These are phyloP conservation scores for Steinernema scapterisci DNA, from an alignment of 2,888 invertebrate genomes.

Conservation along the genomic window DNA sequence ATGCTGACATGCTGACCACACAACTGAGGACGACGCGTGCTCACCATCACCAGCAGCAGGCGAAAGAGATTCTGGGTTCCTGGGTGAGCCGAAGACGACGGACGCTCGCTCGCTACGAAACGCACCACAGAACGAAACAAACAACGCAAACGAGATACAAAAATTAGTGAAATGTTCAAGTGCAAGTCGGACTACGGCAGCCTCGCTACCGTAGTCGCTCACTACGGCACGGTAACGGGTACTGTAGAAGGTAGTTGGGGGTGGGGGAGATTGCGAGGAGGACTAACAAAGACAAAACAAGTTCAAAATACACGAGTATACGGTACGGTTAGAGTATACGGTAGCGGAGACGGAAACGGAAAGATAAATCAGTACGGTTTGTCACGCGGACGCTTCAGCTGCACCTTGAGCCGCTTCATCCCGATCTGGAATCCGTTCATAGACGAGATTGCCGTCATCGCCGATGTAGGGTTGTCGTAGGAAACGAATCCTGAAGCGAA, in stretches of 20 bases:
- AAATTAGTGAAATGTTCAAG: constrained; percentile 1
- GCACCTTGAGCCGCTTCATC: constrained; percentile 99
- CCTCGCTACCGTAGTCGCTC: not conserved
- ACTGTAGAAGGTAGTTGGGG: not conserved
- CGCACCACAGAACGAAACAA: constrained; percentile 23
- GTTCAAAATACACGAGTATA: constrained; percentile 14
- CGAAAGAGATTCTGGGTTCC: not conserved
- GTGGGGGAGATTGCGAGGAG: not conserved
- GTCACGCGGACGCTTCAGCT: constrained; percentile 96
- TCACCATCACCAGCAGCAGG: constrained; percentile 24
- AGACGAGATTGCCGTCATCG: constrained; percentile 96
- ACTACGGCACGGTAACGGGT: not conserved
- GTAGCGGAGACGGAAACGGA: constrained; percentile 13
- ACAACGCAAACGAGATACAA: constrained; percentile 16
- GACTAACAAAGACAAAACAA: constrained; percentile 12
- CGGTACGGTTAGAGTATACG: constrained; percentile 25
- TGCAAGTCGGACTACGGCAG: constrained; percentile 8
- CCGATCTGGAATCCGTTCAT: constrained; percentile 99
- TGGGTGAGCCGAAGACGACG: not conserved
- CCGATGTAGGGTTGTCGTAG: constrained; percentile 96
- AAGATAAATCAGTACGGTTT: constrained; percentile 83
- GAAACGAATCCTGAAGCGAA: constrained; percentile 87
- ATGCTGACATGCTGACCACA: constrained; percentile 25
- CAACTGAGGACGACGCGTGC: constrained; percentile 16
- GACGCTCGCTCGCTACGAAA: constrained; percentile 11